Percentiles rank a stretch among this genome's conserved stretches.
Evolutionary conservation across 2,797 vertebrate species (phyloP).

Genomic region (Megaceryle alcyon): DNA sequence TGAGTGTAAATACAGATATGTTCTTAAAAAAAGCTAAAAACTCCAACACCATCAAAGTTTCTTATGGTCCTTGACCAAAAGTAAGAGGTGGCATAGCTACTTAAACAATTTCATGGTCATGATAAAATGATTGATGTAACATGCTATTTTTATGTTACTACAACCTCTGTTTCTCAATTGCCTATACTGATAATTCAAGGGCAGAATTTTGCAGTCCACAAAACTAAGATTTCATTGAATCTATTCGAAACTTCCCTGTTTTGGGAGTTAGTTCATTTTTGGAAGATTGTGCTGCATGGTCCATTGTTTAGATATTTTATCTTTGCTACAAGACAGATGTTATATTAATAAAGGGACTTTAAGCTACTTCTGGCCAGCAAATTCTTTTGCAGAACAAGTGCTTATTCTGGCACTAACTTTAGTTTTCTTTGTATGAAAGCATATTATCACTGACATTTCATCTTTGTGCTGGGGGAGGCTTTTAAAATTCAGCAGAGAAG

Average conservation of each 20-base stretch:
- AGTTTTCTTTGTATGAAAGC: conserved; percentile 13
- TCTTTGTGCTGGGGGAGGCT: background rate
- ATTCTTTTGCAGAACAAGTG: background rate
- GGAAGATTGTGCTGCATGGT: background rate
- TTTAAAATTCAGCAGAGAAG: background rate
- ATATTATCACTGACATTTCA: background rate
- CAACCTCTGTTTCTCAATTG: background rate
- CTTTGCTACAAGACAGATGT: background rate
- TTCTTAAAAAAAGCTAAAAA: background rate
- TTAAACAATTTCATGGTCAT: background rate
- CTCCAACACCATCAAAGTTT: background rate
- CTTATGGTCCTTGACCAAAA: fast-evolving
- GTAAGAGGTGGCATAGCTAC: background rate
- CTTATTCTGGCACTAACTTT: background rate
- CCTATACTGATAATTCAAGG: background rate
- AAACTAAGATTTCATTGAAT: background rate
- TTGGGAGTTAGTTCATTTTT: background rate
- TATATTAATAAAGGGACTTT: background rate
- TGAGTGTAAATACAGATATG: background rate
- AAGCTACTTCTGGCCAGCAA: background rate
- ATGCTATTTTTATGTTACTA: background rate
- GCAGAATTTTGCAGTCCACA: background rate
- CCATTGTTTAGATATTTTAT: background rate
- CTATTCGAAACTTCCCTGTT: background rate
- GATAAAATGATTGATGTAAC: background rate